A percentile compares a stretch with the other conserved stretches of the same genome.
These are phyloP conservation scores for Carposina sasakii DNA, from an alignment of 1,140 invertebrate species.

Conservation along the genomic window DNA sequence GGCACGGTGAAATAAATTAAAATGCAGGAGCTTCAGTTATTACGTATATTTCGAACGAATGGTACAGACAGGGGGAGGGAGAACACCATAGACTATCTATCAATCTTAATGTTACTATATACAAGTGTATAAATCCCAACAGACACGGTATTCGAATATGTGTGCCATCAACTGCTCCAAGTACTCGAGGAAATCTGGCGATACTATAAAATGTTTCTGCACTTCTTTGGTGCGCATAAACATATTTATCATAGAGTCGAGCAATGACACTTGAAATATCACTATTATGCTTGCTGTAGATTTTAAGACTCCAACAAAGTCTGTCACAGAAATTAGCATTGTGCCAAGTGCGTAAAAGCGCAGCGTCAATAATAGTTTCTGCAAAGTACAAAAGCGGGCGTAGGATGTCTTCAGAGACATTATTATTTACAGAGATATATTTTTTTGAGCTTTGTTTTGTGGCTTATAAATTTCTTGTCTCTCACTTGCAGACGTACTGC, in stretches of 20 bases:
- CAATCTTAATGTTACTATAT: background rate
- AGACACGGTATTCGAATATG: conserved; percentile 44
- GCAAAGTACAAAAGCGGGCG: too few relatives aligned
- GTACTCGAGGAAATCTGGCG: conserved; percentile 43
- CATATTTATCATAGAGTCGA: conserved; percentile 20
- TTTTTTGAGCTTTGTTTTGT: too few relatives aligned
- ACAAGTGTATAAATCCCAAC: background rate
- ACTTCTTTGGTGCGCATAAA: conserved; percentile 15
- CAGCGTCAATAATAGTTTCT: conserved; percentile 26
- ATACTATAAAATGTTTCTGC: conserved; percentile 19
- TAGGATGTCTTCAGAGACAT: too few relatives aligned
- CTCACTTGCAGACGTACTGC: too few relatives aligned
- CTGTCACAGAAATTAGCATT: conserved; percentile 30
- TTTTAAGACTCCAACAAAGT: conserved; percentile 32
- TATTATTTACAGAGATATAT: too few relatives aligned
- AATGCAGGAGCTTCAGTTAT: too few relatives aligned
- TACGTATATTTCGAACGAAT: too few relatives aligned
- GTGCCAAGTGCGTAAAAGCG: conserved; percentile 34
- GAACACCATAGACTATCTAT: too few relatives aligned
- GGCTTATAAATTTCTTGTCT: too few relatives aligned
- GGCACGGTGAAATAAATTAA: too few relatives aligned
- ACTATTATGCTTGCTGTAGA: conserved; percentile 19
- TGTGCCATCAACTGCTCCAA: conserved; percentile 58
- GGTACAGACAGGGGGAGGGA: too few relatives aligned
- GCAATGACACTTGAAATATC: conserved; percentile 25